Base-by-base conservation (phyloP, 2,797 vertebrate genomes). In the Liasis olivaceus region DNA sequence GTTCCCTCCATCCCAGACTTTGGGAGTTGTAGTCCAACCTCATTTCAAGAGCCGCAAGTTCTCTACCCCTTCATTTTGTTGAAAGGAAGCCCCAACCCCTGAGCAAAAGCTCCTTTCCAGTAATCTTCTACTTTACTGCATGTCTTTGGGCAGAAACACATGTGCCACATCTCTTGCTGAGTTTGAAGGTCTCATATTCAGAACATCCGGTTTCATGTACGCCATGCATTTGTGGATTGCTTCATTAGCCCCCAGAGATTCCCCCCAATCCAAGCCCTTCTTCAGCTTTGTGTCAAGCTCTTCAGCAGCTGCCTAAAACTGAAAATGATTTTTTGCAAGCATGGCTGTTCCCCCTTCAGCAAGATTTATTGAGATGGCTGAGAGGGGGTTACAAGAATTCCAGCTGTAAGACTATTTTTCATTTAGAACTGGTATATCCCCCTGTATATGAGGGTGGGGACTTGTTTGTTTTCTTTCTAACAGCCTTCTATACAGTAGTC, bases 181-280 rank as follows among this genome's bases (percentile, higher is more conserved):
- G 31, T 15, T 31, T n/a, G 26, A 63, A 63, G 60, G 63, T 56
- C 51, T 58, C 15, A 24, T n/a, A 60, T 81, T 47, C 31, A 36
- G 22, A 14, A 51, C 51, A 51, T 51, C 51, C 7, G 5, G 51
- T 51, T 7, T 51, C 5, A 6, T 5, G 7, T 51, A 91, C n/a
- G 92, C 92, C 26, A 31, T 1, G 88, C 96, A 87, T 87, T 92
- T 84, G 51, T 93, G 94, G 0, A 96, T 93, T 96, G 85, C 89
- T 88, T 87, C 92, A 59, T 51, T 90, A 93, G 95, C 86, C 94
- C 89, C 54, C 92, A 94, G 93, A 91, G 95, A 92, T 96, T 96
- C 96, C 94, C 93, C 90, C 95, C 92, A 94, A 93, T 94, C 94
- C 87, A 94, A 95, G 91, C 85, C 91, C 64, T 51, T 51, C 51